Base-by-base conservation (phyloP, 2,113 vertebrate species). In the Nestor notabilis region DNA sequence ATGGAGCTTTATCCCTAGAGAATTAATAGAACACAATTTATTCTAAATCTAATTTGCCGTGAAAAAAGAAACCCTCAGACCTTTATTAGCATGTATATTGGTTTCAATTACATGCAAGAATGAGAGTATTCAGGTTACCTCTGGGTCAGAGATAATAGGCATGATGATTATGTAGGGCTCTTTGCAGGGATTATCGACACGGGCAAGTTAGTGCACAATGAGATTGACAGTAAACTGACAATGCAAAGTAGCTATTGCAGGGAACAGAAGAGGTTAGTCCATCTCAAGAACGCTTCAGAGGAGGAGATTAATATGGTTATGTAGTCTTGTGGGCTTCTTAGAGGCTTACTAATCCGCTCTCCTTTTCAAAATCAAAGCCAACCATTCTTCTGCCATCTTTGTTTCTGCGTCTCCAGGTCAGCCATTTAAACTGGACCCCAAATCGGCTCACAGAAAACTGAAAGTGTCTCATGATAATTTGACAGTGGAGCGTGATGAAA, bases 361-460 rank as follows among this genome's bases (percentile, higher is more conserved):
- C 11, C 71, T 83, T 89, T 71, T 65, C 69, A 90, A 89, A 91
- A 66, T 46, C 70, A 91, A 89, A 79, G 80, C 65, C 87, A 55
- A 91, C 43, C 10, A 9, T 75, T 79, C 27, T 91, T 83, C 50
- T 50, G 18, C 82, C 72, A 85, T 47, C 74, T 95, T 96, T 92
- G 39, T 92, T 39, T 89, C 65, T 69, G 10, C 39, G 9, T 97
- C 55, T 89, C 52, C 43, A 99, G 99, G 99, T 97, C 99, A 99
- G 37, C 99, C 99, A 7, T 99, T 99, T 97, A 99, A 99, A 96
- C 95, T 99, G 96, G 99, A 99, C 87, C 98, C 99, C 83, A 99
- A 99, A 97, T 99, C 99, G 64, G 99, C 99, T 71, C 99, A 99
- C 66, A 98, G 98, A 92, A 99, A 99, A 97, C 82, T 99, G 83